These are phyloP conservation scores for Branchipolynoe longqiensis DNA, from an alignment of 2,888 invertebrate genomes.

Conservation along the genomic window DNA sequence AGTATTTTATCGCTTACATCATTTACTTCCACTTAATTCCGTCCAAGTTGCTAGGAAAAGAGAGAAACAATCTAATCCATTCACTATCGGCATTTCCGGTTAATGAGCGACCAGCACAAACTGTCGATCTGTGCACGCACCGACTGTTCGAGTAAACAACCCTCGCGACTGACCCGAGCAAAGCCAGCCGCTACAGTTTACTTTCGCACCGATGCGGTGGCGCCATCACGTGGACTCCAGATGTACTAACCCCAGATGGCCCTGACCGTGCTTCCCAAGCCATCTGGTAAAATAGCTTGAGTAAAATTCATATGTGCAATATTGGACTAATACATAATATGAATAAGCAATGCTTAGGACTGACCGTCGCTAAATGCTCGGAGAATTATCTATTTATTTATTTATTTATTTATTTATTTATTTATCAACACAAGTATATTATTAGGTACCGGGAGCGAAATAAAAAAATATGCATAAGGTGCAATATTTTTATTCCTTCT, in stretches of 20 bases:
- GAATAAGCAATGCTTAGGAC: too few species aligned
- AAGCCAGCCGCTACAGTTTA: slow-evolving; percentile 2
- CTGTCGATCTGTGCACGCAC: not conserved
- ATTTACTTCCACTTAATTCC: not conserved
- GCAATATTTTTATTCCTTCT: too few species aligned
- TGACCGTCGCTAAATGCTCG: not conserved
- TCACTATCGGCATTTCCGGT: not conserved
- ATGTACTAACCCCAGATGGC: slow-evolving; percentile 32
- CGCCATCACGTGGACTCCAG: not conserved
- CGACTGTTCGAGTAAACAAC: not conserved
- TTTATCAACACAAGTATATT: too few species aligned
- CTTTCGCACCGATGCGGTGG: not conserved
- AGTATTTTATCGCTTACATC: not conserved
- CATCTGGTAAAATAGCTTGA: not conserved
- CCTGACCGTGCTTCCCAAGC: not conserved
- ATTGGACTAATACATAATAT: not conserved
- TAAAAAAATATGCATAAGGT: too few species aligned
- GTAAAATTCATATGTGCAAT: not conserved
- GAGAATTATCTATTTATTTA: too few species aligned
- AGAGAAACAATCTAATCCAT: not conserved
- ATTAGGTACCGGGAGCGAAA: too few species aligned
- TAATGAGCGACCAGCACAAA: not conserved
- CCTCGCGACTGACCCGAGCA: slow-evolving; percentile 2
- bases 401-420: not conserved
- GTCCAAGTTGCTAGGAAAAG: not conserved